Base-by-base conservation (phyloP, 2,888 invertebrate genomes). In the Xestobium rufovillosum region DNA sequence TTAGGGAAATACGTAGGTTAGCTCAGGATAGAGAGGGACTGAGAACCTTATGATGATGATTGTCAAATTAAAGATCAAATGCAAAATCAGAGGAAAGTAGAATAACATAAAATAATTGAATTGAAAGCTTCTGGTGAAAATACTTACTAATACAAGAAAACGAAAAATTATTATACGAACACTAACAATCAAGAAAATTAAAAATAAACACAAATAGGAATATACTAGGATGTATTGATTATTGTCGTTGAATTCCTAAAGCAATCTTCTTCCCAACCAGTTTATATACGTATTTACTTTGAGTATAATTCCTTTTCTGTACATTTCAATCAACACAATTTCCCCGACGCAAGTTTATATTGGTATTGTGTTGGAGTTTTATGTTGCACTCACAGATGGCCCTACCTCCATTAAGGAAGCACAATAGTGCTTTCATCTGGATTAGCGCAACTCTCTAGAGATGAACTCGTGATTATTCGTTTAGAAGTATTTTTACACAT, bases 341-440 rank as follows among this genome's bases (percentile, higher is more conserved):
- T 60, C 56, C 52, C 56, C 48, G 52, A 45, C 53, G 52, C 52
- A 53, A 53, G 47, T 51, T 50, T 51, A 51, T 49, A 46, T 39
- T 38, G 30, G 13, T n/a, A n/a, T n/a, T n/a, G n/a, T n/a, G n/a
- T n/a, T n/a, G 26, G 43, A 51, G 53, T 53, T 55, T 54, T 55
- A 55, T 54, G 45, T 47, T 48, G 50, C 48, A 52, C 50, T 52
- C 52, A 51, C 49, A 55, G 58, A 56, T 51, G 56, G 53, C 52
- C 50, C 56, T 55, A 53, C 55, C 55, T 56, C 59, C 60, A 60
- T 60, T 59, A 60, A 55, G 44, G 43, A 46, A 35, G 39, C 49
- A 62, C 61, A 61, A 62, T 56, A 52, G 50, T 44, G 62, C 62
- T 62, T 61, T 61, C 58, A 61, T 61, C 57, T 51, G 59, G 61